These are phyloP conservation scores for Pinctada fucata DNA, from an alignment of 2,888 invertebrate genomes.

Conservation along the genomic window DNA sequence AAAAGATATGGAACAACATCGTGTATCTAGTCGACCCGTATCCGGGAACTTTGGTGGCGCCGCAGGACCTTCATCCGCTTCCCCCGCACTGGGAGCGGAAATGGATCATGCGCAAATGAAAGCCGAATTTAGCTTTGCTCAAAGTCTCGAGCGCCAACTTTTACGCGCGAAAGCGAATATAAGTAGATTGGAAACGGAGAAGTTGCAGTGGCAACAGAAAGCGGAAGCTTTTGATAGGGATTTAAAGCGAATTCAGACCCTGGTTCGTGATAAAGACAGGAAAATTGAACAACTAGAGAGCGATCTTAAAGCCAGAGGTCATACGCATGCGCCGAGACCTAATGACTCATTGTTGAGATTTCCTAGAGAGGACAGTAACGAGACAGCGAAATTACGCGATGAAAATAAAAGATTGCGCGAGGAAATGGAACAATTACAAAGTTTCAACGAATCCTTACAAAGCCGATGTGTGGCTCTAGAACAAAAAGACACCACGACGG, in stretches of 20 bases:
- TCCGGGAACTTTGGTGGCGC: constrained; percentile 35
- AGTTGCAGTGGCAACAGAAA: constrained; percentile 19
- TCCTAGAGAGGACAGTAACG: not conserved
- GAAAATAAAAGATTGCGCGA: constrained; percentile 1
- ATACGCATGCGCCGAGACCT: not conserved
- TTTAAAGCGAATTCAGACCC: not conserved
- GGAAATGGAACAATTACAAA: not conserved
- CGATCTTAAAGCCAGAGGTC: not conserved
- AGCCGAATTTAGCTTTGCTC: constrained; percentile 31
- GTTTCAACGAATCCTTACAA: not conserved
- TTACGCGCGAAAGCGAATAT: constrained; percentile 29
- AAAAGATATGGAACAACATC: constrained; percentile 33
- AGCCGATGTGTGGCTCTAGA: not conserved
- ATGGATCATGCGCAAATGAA: constrained; percentile 16
- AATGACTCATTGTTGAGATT: not conserved
- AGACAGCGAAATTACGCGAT: not conserved
- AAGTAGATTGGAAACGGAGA: constrained; percentile 26
- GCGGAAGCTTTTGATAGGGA: constrained; percentile 13
- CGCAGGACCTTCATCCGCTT: constrained; percentile 29
- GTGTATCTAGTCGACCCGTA: constrained; percentile 22
- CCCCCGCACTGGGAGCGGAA: constrained; percentile 10
- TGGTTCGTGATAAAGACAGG: constrained; percentile 18
- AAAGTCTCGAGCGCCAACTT: constrained; percentile 32
- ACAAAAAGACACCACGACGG: not conserved
- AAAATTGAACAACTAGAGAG: constrained; percentile 10